These are phyloP conservation scores for Drosophila triauraria DNA, from an alignment of 1,140 invertebrate species.

Conservation along the genomic window DNA sequence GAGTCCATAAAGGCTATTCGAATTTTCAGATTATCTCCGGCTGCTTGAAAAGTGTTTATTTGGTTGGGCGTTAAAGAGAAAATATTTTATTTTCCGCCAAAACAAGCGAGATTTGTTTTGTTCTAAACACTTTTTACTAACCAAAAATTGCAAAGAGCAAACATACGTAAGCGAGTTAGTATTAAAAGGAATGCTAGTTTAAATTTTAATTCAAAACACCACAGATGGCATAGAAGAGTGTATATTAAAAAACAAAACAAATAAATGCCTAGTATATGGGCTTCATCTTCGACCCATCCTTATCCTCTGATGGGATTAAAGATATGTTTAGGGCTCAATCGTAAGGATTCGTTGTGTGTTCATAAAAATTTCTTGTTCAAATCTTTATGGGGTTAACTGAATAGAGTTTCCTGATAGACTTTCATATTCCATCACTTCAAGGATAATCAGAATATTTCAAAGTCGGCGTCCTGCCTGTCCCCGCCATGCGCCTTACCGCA, in stretches of 20 bases:
- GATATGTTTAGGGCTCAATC: not conserved
- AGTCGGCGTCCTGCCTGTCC: not conserved
- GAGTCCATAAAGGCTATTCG: constrained; percentile 25
- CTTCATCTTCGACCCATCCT: not conserved
- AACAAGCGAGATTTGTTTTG: not conserved
- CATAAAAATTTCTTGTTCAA: constrained; percentile 9
- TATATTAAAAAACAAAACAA: too few species aligned
- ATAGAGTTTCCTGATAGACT: constrained; percentile 30
- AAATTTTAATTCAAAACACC: too few species aligned
- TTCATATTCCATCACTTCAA: constrained; percentile 36
- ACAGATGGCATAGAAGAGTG: not conserved
- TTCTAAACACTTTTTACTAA: not conserved
- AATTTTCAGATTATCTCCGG: constrained; percentile 32
- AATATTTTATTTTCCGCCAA: not conserved
- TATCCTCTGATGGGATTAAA: constrained; percentile 2
- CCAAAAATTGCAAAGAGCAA: not conserved
- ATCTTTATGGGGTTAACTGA: constrained; percentile 5
- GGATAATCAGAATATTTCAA: constrained; percentile 38
- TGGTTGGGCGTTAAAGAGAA: constrained; percentile 2
- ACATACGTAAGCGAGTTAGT: too few species aligned
- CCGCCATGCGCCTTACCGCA: not conserved
- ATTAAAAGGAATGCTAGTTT: too few species aligned
- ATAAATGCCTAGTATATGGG: not conserved
- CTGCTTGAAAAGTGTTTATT: constrained; percentile 14
- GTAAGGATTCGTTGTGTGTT: not conserved